Evolutionary conservation across 2,113 vertebrate species (phyloP), one percentile per base, ranked within the genome.

Genomic region (Oreochromis spilurus): DNA sequence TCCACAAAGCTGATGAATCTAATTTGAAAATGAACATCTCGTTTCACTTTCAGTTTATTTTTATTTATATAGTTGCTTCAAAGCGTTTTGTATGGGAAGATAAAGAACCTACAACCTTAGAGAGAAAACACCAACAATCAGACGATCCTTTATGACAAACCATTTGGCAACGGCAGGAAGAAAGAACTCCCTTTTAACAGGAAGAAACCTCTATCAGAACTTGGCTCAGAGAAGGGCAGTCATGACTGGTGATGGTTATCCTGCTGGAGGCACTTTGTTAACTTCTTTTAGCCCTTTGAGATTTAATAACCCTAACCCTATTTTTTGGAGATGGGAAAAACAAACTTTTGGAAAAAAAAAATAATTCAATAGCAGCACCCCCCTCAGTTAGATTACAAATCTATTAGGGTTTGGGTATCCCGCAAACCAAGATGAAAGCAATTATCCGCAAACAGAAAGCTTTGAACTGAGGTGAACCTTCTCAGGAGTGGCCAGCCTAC

Each of bases 221-320:
- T 36, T 62, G 17, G 34, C 58, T 36, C 31, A 3, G 17, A 62
- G 1, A 57, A 57, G 21, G 54, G 21, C 54, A 57, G 54, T 2
- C 21, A 36, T 62, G 17, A 62, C 29, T 19, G 19, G 31, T 62
- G 31, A 36, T 62, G 34, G 58, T 62, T 62, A 62, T 62, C 31
- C 17, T 62, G 58, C 1, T 62, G 58, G 58, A 62, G 58, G 0
- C 58, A 62, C 16, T 34, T 62, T 34, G 16, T 62, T 62, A 62
- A 19, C 16, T 62, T 62, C 2, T 62, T 62, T 62, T 62, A 19
- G 29, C 5, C 58, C 16, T 62, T 62, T 34, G 58, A 34, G 58
- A 34, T 62, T 34, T 4, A 34, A 7, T 34, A 62, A 19, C 58
- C 2, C 0, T 0, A 62, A 62, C 29, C 2, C 16, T 11, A 34